phyloP scores from a whole-genome alignment of 2,888 invertebrate genomes.

The Smittia aterrima region DNA sequence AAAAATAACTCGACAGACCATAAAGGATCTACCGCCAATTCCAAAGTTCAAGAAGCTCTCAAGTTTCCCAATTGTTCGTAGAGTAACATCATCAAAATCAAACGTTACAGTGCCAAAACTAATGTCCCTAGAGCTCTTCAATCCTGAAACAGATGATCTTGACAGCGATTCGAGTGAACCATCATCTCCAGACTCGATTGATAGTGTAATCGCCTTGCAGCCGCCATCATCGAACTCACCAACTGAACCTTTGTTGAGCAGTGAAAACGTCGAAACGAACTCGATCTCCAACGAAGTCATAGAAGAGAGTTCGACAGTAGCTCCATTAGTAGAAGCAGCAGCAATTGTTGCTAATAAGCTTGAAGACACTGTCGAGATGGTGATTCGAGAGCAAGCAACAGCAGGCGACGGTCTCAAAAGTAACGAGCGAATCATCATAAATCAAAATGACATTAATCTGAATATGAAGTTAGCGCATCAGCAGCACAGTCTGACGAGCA shows the following conservation, averaged over 20 bases:
- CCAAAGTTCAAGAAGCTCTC: constrained; percentile 58
- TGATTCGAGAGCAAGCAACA: constrained; percentile 58
- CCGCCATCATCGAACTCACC: constrained; percentile 30
- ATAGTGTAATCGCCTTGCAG: constrained; percentile 72
- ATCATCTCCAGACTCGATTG: constrained; percentile 82
- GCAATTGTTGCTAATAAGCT: constrained; percentile 65
- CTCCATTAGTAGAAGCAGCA: constrained; percentile 61
- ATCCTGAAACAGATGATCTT: constrained; percentile 86
- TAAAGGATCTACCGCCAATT: constrained; percentile 62
- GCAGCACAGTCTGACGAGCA: not conserved
- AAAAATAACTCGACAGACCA: constrained; percentile 62
- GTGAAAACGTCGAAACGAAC: not conserved
- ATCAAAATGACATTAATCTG: constrained; percentile 59
- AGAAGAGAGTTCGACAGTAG: constrained; percentile 17
- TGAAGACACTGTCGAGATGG: constrained; percentile 67
- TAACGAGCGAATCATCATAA: constrained; percentile 57
- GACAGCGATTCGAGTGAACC: constrained; percentile 83
- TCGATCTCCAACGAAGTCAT: constrained; percentile 15
- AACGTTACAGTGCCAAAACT: constrained; percentile 71
- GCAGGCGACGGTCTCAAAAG: constrained; percentile 56
- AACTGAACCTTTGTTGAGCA: constrained; percentile 18
- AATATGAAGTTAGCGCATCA: constrained; percentile 46
- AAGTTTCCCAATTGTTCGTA: constrained; percentile 69
- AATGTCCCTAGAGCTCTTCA: constrained; percentile 78
- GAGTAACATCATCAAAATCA: constrained; percentile 62